Base-by-base conservation (phyloP, 2,888 invertebrate genomes). In the Barypeithes pellucidus region DNA sequence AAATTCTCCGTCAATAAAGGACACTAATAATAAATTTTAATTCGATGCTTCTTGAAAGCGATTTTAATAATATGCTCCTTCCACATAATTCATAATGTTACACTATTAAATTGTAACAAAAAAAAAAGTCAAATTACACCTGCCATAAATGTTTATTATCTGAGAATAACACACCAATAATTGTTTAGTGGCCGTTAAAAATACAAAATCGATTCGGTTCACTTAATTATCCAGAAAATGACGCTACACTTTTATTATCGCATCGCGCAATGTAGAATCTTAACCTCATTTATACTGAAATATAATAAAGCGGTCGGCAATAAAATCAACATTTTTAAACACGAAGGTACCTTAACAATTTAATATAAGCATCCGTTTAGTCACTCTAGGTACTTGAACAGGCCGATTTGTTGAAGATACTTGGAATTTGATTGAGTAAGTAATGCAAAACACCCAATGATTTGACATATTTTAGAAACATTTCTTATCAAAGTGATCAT, bases 221-320 rank as follows among this genome's bases (percentile, higher is more conserved):
- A 57, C 33, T 57, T 57, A 57, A 57, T 57, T 57, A 33, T 57
- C 54, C 54, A 57, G 33, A 57, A 57, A 57, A 57, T 57, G 54
- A 57, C 33, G 54, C 33, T 33, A 57, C 54, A 57, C 33, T 57
- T 57, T 57, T 57, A 33, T 57, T 57, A 57, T 33, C 33, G 33
- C 16, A 57, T 33, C 33, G 33, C 16, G 33, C 16, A 57, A 33
- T 16, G 33, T 16, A 57, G 24, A 57, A 16, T 18, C 33, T 33
- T 33, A 57, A 33, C 54, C 33, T 57, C 33, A 33, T 57, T 29
- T 57, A 57, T 14, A 57, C 9, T 57, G 11, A 16, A 57, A 57
- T 24, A 12, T 24, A 16, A 24, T 57, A 57, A 29, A 29, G 29
- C 24, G 14, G 52, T 24, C 24, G 14, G 52, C 8, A 33, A 24